Base-by-base conservation (phyloP, 2,113 vertebrate species). In the Lycaon pictus region DNA sequence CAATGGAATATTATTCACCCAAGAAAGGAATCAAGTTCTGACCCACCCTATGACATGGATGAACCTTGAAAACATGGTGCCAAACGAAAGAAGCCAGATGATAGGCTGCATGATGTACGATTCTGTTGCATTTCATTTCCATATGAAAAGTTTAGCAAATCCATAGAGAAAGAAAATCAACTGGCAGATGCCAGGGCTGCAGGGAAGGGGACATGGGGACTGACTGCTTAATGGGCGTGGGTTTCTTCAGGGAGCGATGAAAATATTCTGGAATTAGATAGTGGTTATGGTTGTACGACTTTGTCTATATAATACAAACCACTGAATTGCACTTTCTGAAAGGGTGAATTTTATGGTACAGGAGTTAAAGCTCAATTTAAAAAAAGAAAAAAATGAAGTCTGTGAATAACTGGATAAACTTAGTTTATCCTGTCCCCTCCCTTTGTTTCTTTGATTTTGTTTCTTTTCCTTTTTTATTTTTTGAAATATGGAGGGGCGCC, bases 261-360 rank as follows among this genome's bases (percentile, higher is more conserved):
- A 94, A 88, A 67, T 76, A 94, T 91, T 85, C 13, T 72, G 43
- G 35, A 96, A 96, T 92, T 63, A 76, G 48, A 81, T 5, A 83
- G 20, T 62, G 48, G 63, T 74, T 90, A 62, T 56, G 15, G 58
- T 29, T 63, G 56, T 12, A 88, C 0, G 67, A 62, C 8, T 84
- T 69, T 85, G n/a, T 62, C 22, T 91, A 56, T 88, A 93, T 62
- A 80, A 89, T 81, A 81, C 88, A 96, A 91, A 65, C 3, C 19
- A 97, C 11, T 67, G 13, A 81, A 89, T 10, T 83, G 32, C 86
- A n/a, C 11, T 87, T 20, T 93, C 80, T 89, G 37, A 69, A 92
- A 63, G 29, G 23, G 19, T 27, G 17, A 82, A 72, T 90, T 96
- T 90, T 69, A 94, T 55, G 55, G 53, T 32, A 88, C 85, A 37